These are phyloP conservation scores for Spongilla lacustris DNA, from an alignment of 37 sponge, comb jelly and placozoan genomes.

Conservation along the genomic window DNA sequence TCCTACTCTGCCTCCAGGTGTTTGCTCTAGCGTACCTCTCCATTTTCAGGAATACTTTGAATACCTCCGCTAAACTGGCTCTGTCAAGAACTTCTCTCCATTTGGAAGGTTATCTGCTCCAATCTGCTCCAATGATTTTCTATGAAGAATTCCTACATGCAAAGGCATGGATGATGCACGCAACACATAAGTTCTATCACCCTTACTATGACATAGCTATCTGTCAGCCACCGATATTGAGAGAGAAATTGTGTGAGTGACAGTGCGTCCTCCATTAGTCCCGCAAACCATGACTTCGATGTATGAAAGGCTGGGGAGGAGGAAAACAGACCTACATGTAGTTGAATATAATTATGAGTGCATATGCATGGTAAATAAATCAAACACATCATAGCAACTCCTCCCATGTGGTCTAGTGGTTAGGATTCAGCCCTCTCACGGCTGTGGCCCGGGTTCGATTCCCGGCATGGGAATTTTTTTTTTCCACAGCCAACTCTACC, in stretches of 20 bases:
- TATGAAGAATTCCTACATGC: conserved; percentile 77
- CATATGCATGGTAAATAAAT: too few species aligned
- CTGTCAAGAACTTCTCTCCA: conserved; percentile 49
- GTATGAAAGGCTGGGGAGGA: too few species aligned
- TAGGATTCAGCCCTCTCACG: conserved; percentile 88
- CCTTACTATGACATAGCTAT: conserved; percentile 62
- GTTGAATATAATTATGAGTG: too few species aligned
- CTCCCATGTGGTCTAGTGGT: too few species aligned
- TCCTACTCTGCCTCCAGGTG: too few species aligned
- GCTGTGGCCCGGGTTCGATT: conserved; percentile 89
- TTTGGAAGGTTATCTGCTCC: conserved; percentile 39
- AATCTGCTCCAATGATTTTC: conserved; percentile 82
- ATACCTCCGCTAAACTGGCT: conserved; percentile 10
- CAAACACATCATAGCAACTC: too few species aligned
- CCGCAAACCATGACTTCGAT: too few species aligned
- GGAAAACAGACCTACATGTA: too few species aligned
- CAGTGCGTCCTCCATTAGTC: too few species aligned
- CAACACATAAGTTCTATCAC: too few species aligned
- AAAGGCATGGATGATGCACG: background rate
- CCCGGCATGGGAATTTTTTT: conserved; percentile 82
- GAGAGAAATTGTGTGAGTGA: conserved; percentile 30
- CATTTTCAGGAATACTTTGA: conserved; percentile 20
- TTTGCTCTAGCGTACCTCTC: background rate
- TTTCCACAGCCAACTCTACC: too few species aligned
- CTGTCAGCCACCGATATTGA: conserved; percentile 45